Percentiles rank a stretch among this genome's conserved stretches.
Conservation (phyloP, 2,113 vertebrate genomes). For the Cryptoleucopteryx plumbea region DNA sequence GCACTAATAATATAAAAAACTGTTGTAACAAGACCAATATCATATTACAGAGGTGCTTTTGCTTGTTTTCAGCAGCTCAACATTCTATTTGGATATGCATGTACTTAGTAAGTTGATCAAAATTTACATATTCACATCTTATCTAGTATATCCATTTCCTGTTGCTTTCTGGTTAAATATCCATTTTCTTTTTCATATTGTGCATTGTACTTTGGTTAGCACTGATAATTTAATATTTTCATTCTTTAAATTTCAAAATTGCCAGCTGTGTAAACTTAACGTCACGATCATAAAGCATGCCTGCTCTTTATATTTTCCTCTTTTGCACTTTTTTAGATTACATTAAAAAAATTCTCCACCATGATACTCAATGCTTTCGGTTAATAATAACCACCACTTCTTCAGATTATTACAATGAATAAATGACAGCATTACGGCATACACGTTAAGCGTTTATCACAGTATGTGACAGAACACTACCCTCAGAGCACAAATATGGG, state of each 20-base stretch:
- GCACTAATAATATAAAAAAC: not conserved
- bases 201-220: not conserved
- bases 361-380: not conserved
- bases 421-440: not conserved
- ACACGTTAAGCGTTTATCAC: not conserved
- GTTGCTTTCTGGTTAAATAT: not conserved
- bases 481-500: not conserved
- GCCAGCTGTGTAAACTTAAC: not conserved
- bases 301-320: not conserved
- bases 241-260: not conserved
- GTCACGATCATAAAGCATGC: fast-evolving
- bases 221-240: not conserved
- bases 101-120: not conserved
- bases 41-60: not conserved
- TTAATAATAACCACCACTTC: not conserved
- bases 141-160: not conserved
- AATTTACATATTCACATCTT: not conserved
- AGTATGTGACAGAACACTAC: not conserved
- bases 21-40: not conserved
- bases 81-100: not conserved
- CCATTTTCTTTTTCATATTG: not conserved
- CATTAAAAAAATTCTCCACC: not conserved
- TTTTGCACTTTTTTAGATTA: not conserved
- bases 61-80: not conserved
- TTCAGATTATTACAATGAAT: not conserved